These are phyloP conservation scores for Crotalus viridis DNA, from an alignment of 2,113 vertebrate genomes.

Conservation along the genomic window DNA sequence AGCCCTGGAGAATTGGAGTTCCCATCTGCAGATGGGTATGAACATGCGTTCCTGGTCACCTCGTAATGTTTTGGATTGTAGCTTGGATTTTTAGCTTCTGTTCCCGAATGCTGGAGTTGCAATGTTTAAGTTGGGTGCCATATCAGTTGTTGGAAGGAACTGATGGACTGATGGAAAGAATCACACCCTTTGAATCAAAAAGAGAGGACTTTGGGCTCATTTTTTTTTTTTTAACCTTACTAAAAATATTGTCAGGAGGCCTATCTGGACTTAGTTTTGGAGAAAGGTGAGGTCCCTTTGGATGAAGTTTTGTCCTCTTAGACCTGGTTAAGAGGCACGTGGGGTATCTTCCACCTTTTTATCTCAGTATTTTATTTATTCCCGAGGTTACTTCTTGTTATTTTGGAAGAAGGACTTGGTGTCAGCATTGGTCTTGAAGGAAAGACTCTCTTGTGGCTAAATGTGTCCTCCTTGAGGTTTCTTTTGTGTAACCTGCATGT, in stretches of 20 bases:
- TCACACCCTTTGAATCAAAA: neutral
- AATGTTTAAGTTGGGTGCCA: neutral
- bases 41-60: neutral
- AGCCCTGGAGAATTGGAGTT: neutral
- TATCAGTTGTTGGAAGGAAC: neutral
- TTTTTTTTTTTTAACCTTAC: neutral
- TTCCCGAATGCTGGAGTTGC: neutral
- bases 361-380: neutral
- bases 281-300: neutral
- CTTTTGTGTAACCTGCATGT: neutral
- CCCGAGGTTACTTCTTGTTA: fast-evolving
- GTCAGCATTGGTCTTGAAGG: neutral
- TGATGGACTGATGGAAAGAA: neutral
- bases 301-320: neutral
- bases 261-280: neutral
- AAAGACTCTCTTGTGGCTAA: neutral
- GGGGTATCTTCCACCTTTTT: neutral
- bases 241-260: neutral
- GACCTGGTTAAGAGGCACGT: neutral
- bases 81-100: neutral
- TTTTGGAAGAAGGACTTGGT: fast-evolving
- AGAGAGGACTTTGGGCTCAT: neutral
- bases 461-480: neutral
- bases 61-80: neutral
- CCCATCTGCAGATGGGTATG: neutral